phyloP scores from a whole-genome alignment of 2,113 vertebrate genomes.

The Trichomycterus rosablanca region DNA sequence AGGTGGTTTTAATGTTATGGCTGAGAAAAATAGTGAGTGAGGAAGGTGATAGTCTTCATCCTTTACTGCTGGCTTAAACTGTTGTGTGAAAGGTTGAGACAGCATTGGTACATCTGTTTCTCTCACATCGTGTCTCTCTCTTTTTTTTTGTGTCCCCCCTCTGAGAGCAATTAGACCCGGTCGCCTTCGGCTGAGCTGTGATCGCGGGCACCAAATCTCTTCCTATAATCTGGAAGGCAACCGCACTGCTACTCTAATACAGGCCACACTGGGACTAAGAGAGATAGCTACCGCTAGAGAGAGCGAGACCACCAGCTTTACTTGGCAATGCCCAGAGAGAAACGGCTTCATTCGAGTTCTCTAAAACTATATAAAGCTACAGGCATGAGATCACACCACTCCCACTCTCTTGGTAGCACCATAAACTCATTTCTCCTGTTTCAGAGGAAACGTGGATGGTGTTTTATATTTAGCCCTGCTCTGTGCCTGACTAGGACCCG shows the following conservation, averaged over 20 bases:
- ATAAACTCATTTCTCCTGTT: conserved; percentile 37
- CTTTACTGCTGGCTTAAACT: no score
- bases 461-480: conserved; percentile 56
- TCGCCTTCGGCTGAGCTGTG: conserved; percentile 57
- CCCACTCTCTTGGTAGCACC: conserved; percentile 49
- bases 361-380: conserved; percentile 48
- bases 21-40: no score
- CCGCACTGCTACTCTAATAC: conserved; percentile 45
- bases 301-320: conserved; percentile 21
- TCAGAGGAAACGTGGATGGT: conserved; percentile 50
- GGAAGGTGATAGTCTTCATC: no score
- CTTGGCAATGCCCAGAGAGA: conserved; percentile 33
- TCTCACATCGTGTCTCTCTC: conserved; percentile 25
- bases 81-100: conserved; percentile 13
- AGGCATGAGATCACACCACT: conserved; percentile 40
- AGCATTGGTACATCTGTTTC: conserved; percentile 33
- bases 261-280: conserved; percentile 43
- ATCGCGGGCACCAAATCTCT: conserved; percentile 57
- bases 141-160: conserved; percentile 58
- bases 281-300: neutral
- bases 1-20: no score
- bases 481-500: conserved; percentile 36
- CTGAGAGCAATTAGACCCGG: conserved; percentile 75
- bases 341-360: conserved; percentile 42
- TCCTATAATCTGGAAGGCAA: conserved; percentile 54